Percentiles rank a stretch among this genome's conserved stretches.
Evolutionary conservation across 2,888 invertebrate genomes (phyloP).

Genomic region (Electrophaes corylata): DNA sequence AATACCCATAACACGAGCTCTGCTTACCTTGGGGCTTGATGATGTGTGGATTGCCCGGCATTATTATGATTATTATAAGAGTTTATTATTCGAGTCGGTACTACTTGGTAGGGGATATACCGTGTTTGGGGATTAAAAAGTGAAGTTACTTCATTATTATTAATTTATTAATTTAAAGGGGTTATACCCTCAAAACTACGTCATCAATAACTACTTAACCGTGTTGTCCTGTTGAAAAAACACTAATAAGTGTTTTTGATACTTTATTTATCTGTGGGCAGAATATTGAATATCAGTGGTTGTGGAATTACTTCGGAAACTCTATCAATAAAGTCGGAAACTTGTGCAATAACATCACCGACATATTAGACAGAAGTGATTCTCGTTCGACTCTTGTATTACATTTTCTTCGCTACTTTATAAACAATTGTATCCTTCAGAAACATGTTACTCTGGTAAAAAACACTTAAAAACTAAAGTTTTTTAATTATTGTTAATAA

Average conservation of each 20-base stretch:
- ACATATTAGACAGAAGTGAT: conserved; percentile 63
- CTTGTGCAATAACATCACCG: conserved; percentile 75
- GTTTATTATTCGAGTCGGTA: no score
- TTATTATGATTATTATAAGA: no score
- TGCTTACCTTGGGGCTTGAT: no score
- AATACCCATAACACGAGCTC: no score
- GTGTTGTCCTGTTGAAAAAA: not conserved
- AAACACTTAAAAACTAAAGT: not conserved
- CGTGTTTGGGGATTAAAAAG: no score
- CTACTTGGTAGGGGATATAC: no score
- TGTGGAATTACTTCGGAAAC: conserved; percentile 74
- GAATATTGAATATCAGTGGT: conserved; percentile 60
- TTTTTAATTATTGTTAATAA: no score
- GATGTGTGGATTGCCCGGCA: no score
- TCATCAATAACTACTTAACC: no score
- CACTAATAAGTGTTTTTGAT: conserved; percentile 6
- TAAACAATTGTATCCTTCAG: conserved; percentile 1
- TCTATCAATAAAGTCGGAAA: conserved; percentile 78
- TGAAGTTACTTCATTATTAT: no score
- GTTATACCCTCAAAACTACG: no score
- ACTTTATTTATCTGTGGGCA: conserved; percentile 43
- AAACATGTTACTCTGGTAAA: not conserved
- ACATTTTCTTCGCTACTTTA: conserved; percentile 10
- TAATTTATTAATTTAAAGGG: no score
- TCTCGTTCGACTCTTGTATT: conserved; percentile 41